Conservation (phyloP, 2,797 vertebrate genomes). For the Myotis findleyi region DNA sequence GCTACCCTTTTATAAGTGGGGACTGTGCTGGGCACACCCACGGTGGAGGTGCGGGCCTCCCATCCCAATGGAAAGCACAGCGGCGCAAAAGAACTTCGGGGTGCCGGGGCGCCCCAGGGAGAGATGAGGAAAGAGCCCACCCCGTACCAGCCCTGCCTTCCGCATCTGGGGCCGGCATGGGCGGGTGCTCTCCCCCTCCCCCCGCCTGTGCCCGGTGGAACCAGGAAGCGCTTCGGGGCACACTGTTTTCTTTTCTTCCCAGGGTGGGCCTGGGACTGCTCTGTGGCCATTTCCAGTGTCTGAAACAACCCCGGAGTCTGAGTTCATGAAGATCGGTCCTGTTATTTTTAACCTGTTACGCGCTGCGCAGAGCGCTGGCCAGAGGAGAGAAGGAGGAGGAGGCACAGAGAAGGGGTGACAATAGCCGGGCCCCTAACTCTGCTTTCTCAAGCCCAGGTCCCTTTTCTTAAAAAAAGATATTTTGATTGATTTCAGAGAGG, state of each 20-base stretch:
- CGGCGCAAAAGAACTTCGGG: not conserved
- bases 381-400: not conserved
- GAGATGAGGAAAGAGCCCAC: not conserved
- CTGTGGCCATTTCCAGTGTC: not conserved
- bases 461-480: not conserved
- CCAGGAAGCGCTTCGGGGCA: slow-evolving; percentile 15
- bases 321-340: not conserved
- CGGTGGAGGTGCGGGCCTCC: not conserved
- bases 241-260: slow-evolving; percentile 49
- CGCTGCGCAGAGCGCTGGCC: not conserved
- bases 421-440: not conserved
- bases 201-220: not conserved
- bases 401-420: not conserved
- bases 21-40: not conserved
- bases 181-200: not conserved
- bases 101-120: not conserved
- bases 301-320: not conserved
- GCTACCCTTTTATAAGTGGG: not conserved
- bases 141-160: not conserved
- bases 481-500: too few species aligned
- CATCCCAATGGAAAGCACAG: not conserved
- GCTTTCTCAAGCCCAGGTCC: not conserved
- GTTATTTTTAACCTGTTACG: not conserved
- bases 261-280: not conserved
- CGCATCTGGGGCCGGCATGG: not conserved